phyloP scores from a whole-genome alignment of 2,797 vertebrate species.

The Hippocampus kuda region DNA sequence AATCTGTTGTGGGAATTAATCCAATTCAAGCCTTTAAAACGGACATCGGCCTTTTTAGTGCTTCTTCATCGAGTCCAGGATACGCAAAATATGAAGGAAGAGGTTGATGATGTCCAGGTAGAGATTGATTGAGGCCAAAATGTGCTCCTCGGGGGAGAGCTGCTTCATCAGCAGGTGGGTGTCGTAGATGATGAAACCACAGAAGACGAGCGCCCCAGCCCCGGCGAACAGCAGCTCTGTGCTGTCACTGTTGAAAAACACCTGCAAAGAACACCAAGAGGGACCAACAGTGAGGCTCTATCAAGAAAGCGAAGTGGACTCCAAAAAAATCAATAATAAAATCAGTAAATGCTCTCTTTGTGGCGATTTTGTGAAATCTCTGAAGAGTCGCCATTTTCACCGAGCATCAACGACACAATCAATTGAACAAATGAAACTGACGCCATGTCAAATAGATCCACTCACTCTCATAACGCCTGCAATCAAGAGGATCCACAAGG shows the following conservation, averaged over 20 bases:
- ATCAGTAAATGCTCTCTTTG: neutral
- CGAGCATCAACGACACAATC: neutral
- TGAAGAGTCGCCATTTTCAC: neutral
- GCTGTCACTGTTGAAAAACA: slow-evolving; percentile 78
- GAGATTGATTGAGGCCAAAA: slow-evolving; percentile 86
- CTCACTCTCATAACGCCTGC: slow-evolving; percentile 80
- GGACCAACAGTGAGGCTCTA: neutral
- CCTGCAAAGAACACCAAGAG: slow-evolving; percentile 46
- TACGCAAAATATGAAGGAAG: slow-evolving; percentile 80
- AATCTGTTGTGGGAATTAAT: neutral
- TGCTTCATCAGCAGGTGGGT: slow-evolving; percentile 87
- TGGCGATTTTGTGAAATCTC: neutral
- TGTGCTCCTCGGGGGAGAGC: slow-evolving; percentile 90
- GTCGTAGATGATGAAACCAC: slow-evolving; percentile 92
- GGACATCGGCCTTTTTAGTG: slow-evolving; percentile 59
- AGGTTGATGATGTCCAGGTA: slow-evolving; percentile 94
- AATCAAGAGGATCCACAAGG: slow-evolving; percentile 84
- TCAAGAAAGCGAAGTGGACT: neutral
- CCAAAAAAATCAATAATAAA: neutral
- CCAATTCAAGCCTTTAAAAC: neutral
- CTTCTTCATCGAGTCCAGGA: slow-evolving; percentile 84
- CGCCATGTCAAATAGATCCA: neutral
- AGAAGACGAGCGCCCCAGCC: slow-evolving; percentile 84
- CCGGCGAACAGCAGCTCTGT: slow-evolving; percentile 74
- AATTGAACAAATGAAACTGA: neutral